Percentiles rank a stretch among this genome's conserved stretches.
Evolutionary conservation across 2,888 invertebrate species (phyloP).

Genomic region (Lepidochrysops patricia): DNA sequence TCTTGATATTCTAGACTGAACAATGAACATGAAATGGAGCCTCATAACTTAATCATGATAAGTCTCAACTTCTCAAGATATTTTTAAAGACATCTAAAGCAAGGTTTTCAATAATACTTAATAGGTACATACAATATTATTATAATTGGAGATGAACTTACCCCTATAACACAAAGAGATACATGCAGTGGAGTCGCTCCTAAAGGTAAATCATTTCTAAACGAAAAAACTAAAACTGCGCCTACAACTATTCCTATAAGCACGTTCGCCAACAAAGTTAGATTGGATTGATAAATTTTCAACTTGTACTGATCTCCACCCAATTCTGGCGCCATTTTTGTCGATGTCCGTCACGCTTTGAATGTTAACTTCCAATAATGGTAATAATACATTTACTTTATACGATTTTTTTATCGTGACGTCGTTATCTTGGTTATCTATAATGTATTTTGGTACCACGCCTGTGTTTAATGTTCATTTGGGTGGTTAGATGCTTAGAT

Average conservation of each 20-base stretch:
- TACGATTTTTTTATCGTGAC: background rate
- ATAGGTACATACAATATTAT: too few species aligned
- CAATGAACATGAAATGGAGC: too few species aligned
- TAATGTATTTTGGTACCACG: background rate
- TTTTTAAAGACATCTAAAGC: too few species aligned
- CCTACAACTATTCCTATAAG: conserved; percentile 49
- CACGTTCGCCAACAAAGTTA: conserved; percentile 43
- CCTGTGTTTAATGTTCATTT: background rate
- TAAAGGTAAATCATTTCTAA: conserved; percentile 37
- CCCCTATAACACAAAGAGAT: conserved; percentile 53
- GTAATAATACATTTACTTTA: background rate
- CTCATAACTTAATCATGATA: too few species aligned
- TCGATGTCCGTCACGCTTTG: background rate
- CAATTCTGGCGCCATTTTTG: background rate
- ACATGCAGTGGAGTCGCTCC: conserved; percentile 41
- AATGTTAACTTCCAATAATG: background rate
- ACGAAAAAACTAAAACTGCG: conserved; percentile 34
- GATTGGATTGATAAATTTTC: conserved; percentile 37
- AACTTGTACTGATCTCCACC: conserved; percentile 28
- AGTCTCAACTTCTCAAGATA: too few species aligned
- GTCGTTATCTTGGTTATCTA: background rate
- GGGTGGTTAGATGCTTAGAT: background rate
- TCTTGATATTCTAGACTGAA: too few species aligned
- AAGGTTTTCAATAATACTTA: too few species aligned
- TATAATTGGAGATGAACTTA: too few species aligned